Percentiles rank a stretch among this genome's conserved stretches.
phyloP scores from a whole-genome alignment of 2,888 invertebrate genomes.

The Rotaria macrura region DNA sequence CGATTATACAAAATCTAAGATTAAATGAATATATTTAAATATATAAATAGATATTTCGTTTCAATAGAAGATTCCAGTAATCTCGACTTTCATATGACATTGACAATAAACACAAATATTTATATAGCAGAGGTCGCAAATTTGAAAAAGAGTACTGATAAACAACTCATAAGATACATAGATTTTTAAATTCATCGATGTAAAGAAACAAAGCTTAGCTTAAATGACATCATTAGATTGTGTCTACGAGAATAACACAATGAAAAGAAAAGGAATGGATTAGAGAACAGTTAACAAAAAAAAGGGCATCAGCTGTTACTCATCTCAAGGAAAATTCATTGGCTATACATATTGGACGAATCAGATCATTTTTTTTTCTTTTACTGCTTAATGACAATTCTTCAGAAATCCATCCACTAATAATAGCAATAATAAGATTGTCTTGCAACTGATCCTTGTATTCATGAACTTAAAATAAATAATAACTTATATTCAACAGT shows the following conservation, averaged over 20 bases:
- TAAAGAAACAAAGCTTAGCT: not conserved
- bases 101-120: not conserved
- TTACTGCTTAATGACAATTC: too few species aligned
- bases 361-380: not conserved
- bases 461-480: too few species aligned
- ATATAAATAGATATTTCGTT: too few species aligned
- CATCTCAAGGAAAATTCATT: not conserved
- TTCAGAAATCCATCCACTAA: too few species aligned
- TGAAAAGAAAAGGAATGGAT: not conserved
- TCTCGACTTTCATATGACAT: not conserved
- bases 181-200: not conserved
- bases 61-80: too few species aligned
- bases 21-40: too few species aligned
- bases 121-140: not conserved
- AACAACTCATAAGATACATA: not conserved
- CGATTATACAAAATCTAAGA: too few species aligned
- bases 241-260: too few species aligned
- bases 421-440: too few species aligned
- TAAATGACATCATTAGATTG: not conserved
- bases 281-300: not conserved
- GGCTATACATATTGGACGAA: not conserved
- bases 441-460: too few species aligned
- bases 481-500: too few species aligned
- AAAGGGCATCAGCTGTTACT: not conserved
- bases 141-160: not conserved